Percentiles rank a stretch among this genome's conserved stretches.
These are phyloP conservation scores for Lemur catta DNA, from an alignment of 2,797 vertebrate species.

Conservation along the genomic window DNA sequence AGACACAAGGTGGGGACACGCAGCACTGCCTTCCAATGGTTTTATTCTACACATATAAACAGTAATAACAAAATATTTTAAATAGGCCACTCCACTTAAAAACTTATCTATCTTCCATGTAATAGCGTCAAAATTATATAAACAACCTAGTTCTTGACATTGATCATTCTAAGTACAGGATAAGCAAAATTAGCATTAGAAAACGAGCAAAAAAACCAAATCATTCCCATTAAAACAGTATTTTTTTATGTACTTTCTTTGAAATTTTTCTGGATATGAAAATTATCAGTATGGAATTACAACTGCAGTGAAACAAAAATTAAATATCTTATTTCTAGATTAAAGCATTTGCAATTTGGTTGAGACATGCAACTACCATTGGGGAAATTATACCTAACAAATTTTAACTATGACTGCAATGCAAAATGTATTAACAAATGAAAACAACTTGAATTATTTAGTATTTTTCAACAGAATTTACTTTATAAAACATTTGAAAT, in stretches of 20 bases:
- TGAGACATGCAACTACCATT: constrained; percentile 8
- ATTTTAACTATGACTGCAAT: neutral
- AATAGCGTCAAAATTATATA: constrained; percentile 33
- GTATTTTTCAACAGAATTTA: neutral
- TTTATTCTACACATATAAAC: neutral
- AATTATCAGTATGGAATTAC: neutral
- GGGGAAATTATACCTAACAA: neutral
- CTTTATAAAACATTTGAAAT: neutral
- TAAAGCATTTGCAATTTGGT: constrained; percentile 1
- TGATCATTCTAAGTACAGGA: neutral
- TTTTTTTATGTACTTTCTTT: neutral
- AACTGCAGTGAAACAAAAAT: neutral
- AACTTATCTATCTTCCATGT: neutral
- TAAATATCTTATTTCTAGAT: neutral
- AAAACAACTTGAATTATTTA: neutral
- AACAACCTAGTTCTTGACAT: neutral
- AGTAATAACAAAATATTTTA: constrained; percentile 2
- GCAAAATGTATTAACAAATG: constrained; percentile 30
- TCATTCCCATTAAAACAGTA: neutral
- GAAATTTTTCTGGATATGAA: constrained; percentile 16
- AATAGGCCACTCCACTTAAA: neutral
- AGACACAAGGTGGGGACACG: neutral
- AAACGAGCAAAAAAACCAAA: neutral
- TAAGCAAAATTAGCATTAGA: neutral
- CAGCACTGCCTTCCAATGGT: neutral